phyloP scores from a whole-genome alignment of 2,797 vertebrate genomes.

The Gymnoscopelus braueri region DNA sequence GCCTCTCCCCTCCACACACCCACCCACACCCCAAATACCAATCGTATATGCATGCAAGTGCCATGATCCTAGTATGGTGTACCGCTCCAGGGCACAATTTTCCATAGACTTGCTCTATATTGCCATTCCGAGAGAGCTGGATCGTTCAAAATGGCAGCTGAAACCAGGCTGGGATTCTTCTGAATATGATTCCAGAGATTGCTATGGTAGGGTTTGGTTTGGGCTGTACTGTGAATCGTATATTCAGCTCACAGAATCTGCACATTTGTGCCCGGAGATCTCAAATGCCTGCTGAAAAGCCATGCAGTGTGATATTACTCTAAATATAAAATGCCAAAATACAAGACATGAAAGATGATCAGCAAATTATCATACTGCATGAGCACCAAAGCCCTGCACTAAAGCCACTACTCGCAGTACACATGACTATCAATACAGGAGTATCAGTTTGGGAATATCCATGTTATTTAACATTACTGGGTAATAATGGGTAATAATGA shows the following conservation, averaged over 20 bases:
- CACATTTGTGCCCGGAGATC: constrained; percentile 37
- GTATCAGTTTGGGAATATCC: constrained; percentile 14
- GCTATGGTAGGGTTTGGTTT: constrained; percentile 43
- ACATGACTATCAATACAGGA: constrained; percentile 7
- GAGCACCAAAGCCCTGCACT: constrained; percentile 23
- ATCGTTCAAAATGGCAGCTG: constrained; percentile 41
- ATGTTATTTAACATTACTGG: not conserved
- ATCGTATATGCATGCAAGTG: constrained; percentile 58
- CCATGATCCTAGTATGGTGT: constrained; percentile 61
- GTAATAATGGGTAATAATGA: not conserved
- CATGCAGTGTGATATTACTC: constrained; percentile 19
- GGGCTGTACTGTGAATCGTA: constrained; percentile 21
- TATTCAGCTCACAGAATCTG: constrained; percentile 48
- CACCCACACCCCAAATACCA: constrained; percentile 44
- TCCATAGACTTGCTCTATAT: constrained; percentile 72
- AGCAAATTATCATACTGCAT: constrained; percentile 49
- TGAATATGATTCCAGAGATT: constrained; percentile 59
- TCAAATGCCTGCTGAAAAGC: constrained; percentile 44
- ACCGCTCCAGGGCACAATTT: constrained; percentile 71
- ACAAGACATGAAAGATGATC: constrained; percentile 53
- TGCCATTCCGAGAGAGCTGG: constrained; percentile 47
- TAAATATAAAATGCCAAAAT: constrained; percentile 47
- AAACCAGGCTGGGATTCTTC: not conserved
- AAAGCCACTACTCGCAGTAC: too few relatives aligned
- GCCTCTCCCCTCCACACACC: constrained; percentile 34